phyloP scores from a whole-genome alignment of 2,888 invertebrate genomes.

The Thelaira solivaga region DNA sequence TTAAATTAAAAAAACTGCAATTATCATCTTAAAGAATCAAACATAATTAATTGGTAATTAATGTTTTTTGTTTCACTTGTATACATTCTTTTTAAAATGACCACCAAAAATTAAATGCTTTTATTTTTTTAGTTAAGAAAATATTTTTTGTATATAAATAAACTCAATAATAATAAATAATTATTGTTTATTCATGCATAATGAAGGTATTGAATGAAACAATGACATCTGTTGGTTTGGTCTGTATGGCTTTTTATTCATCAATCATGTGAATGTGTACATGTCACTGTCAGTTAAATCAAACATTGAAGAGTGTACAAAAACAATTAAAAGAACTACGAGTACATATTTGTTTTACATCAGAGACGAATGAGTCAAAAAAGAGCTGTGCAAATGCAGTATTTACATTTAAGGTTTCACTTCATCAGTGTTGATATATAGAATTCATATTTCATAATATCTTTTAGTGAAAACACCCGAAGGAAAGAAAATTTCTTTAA shows the following conservation, averaged over 20 bases:
- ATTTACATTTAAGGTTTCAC: too few species aligned
- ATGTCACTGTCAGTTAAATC: slow-evolving; percentile 38
- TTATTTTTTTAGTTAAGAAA: slow-evolving; percentile 41
- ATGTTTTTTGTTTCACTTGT: not conserved
- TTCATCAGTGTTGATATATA: too few species aligned
- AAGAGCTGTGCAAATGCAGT: too few species aligned
- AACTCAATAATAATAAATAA: slow-evolving; percentile 36
- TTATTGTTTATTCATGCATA: slow-evolving; percentile 52
- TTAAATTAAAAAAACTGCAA: not conserved
- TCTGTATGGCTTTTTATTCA: slow-evolving; percentile 17
- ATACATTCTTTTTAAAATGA: slow-evolving; percentile 9
- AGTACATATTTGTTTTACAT: too few species aligned
- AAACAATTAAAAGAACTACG: slow-evolving; percentile 19
- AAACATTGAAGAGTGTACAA: slow-evolving; percentile 32
- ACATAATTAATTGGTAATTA: slow-evolving; percentile 1
- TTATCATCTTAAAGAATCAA: slow-evolving; percentile 12
- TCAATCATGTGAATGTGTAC: slow-evolving; percentile 25
- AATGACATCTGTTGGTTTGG: slow-evolving; percentile 42
- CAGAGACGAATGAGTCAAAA: too few species aligned
- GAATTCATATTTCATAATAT: too few species aligned
- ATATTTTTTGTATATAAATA: slow-evolving; percentile 19
- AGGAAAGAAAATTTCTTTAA: too few species aligned
- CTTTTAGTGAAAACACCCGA: too few species aligned
- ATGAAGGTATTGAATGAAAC: slow-evolving; percentile 49
- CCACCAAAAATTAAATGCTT: slow-evolving; percentile 11